A percentile compares a stretch with the other conserved stretches of the same genome.
These are phyloP conservation scores for western clawed frog (Xenopus tropicalis) DNA, from an alignment of 2,113 vertebrate species.

Conservation along the genomic window UCB_Xtro_10.0 CM004445.2:80290001-80290500, in stretches of 20 bases:
- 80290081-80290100: too few species aligned
- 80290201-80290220: neutral
- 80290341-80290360: conserved; percentile 31
- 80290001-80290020: too few species aligned
- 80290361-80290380: conserved; percentile 26
- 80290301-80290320: conserved; percentile 29
- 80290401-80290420: conserved; percentile 24
- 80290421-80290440: conserved; percentile 3
- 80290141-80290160: too few species aligned
- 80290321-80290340: conserved; percentile 20
- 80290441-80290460: neutral
- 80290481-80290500: neutral
- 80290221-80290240: conserved; percentile 8
- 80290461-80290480: neutral
- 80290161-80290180: too few species aligned
- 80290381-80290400: conserved; percentile 31
- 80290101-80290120: too few species aligned
- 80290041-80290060: too few species aligned
- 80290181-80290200: neutral
- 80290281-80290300: conserved; percentile 34
- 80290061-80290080: too few species aligned
- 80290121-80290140: too few species aligned
- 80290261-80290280: conserved; percentile 21
- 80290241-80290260: conserved; percentile 12
- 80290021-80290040: too few species aligned